Conservation (phyloP, 2,113 vertebrate genomes). For the Cyprinodon variegatus region DNA sequence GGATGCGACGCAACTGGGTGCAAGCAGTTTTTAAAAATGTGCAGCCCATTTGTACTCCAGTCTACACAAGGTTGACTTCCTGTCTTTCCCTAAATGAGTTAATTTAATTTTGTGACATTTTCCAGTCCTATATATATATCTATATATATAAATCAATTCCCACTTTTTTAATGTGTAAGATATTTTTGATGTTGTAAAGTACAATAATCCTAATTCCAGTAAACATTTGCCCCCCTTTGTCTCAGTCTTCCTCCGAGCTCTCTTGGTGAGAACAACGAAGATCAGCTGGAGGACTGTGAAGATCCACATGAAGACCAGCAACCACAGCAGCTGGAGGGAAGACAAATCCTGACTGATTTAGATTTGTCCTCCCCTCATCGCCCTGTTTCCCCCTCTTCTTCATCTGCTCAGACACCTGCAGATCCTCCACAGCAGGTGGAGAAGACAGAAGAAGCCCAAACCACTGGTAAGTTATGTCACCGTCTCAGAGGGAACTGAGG, state of each 20-base stretch:
- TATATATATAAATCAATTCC: no score
- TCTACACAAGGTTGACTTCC: constrained; percentile 83
- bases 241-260: constrained; percentile 70
- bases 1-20: constrained; percentile 91
- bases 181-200: not conserved
- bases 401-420: constrained; percentile 8
- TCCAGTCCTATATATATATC: not conserved
- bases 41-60: constrained; percentile 79
- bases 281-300: constrained; percentile 80
- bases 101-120: not conserved
- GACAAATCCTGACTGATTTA: constrained; percentile 26
- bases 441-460: constrained; percentile 56
- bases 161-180: no score
- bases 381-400: constrained; percentile 5
- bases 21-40: constrained; percentile 93
- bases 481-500: not conserved
- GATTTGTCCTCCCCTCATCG: constrained; percentile 18
- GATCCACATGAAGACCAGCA: constrained; percentile 82
- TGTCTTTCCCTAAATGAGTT: not conserved
- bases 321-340: constrained; percentile 19
- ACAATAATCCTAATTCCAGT: not conserved
- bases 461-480: constrained; percentile 23
- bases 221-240: not conserved
- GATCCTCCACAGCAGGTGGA: constrained; percentile 61
- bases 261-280: constrained; percentile 74